These are phyloP conservation scores for Ceratoteleas bidentatus DNA, from an alignment of 1,140 invertebrate genomes.

Conservation along the genomic window DNA sequence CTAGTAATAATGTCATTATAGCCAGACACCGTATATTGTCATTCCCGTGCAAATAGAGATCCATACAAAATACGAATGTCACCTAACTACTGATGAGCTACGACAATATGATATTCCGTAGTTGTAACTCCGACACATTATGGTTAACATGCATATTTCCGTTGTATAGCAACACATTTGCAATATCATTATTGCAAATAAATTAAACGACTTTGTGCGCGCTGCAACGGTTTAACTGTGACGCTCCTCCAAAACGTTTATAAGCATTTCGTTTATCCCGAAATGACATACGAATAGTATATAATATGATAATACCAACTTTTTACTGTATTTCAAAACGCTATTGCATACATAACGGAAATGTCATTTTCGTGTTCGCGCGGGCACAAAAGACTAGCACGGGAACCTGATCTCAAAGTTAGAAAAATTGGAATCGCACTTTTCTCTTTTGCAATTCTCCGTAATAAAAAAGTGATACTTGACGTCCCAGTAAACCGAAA, in stretches of 20 bases:
- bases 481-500: no score
- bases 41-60: constrained; percentile 40
- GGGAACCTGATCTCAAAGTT: no score
- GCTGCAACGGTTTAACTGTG: constrained; percentile 5
- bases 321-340: constrained; percentile 12
- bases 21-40: constrained; percentile 41
- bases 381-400: no score
- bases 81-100: constrained; percentile 57
- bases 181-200: constrained; percentile 41
- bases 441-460: no score
- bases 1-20: constrained; percentile 49
- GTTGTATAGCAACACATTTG: constrained; percentile 34
- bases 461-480: no score
- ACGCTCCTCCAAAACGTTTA: background rate
- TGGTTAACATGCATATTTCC: constrained; percentile 45
- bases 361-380: background rate
- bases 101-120: constrained; percentile 37
- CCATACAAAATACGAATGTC: constrained; percentile 46
- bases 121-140: constrained; percentile 20
- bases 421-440: no score
- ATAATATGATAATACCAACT: constrained; percentile 10
- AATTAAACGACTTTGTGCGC: constrained; percentile 25
- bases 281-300: constrained; percentile 10
- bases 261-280: constrained; percentile 6
- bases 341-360: background rate